A percentile compares a stretch with the other conserved stretches of the same genome.
These are phyloP conservation scores for Acanthurus tractus DNA, from an alignment of 2,797 vertebrate species.

Conservation along the genomic window DNA sequence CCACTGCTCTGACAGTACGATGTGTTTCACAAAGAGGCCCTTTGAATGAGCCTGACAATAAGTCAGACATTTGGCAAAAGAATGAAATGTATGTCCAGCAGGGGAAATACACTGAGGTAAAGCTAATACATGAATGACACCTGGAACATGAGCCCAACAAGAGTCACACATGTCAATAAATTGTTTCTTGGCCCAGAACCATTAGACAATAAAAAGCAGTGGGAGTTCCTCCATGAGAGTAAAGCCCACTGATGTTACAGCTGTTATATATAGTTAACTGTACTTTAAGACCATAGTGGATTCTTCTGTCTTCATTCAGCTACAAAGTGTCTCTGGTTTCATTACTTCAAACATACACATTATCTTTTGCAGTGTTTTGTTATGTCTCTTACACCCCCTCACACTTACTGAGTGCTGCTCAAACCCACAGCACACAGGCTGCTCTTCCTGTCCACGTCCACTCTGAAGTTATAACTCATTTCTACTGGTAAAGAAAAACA, in stretches of 20 bases:
- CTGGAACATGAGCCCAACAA: constrained; percentile 8
- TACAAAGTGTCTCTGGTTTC: constrained; percentile 1
- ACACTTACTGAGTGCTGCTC: not conserved
- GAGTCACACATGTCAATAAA: not conserved
- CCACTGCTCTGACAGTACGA: not conserved
- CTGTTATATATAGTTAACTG: constrained; percentile 4
- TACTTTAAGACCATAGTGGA: not conserved
- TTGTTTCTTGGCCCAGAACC: constrained; percentile 6
- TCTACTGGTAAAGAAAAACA: not conserved
- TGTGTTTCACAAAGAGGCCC: not conserved
- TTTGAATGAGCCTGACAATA: constrained; percentile 3
- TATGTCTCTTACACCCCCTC: not conserved
- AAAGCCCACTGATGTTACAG: constrained; percentile 26
- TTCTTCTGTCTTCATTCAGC: not conserved
- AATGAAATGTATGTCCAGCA: not conserved
- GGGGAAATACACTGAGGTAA: not conserved
- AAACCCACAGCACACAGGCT: not conserved
- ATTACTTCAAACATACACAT: not conserved
- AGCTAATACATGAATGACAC: constrained; percentile 23
- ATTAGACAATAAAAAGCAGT: not conserved
- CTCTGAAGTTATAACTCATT: not conserved
- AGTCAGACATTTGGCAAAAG: not conserved
- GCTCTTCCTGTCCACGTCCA: not conserved
- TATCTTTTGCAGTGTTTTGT: not conserved
- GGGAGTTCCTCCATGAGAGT: not conserved